Evolutionary conservation across 2,113 vertebrate species (phyloP), one percentile per base, ranked within the genome.

Genomic region (Podarcis muralis): DNA sequence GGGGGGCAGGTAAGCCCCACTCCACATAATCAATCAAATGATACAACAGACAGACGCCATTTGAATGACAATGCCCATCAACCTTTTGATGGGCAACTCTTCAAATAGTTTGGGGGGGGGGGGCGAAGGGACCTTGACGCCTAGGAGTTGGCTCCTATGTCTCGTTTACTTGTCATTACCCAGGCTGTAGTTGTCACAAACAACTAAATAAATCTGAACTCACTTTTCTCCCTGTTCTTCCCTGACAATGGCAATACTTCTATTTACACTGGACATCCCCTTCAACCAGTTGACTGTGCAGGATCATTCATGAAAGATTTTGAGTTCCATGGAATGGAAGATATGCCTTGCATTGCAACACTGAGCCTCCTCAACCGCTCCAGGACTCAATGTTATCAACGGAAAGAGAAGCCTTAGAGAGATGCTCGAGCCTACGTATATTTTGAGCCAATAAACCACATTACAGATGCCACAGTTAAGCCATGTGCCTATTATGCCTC

Each of bases 251-350:
- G 88, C 78, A 76, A 40, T 16, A 7, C 7, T 23, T 35, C 71
- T 5, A 40, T 76, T 37, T 11, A 76, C 48, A 57, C 78, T 57
- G 78, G 4, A 22, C 48, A 16, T 30, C 13, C 13, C 48, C 2
- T 48, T 27, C 25, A 23, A 27, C 82, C 68, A 68, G 74, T 40
- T 76, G 74, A 40, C 35, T 40, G 35, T 23, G 22, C 20, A 37
- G n/a, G 37, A 94, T 91, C 93, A 93, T 93, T 92, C 89, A 94
- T 90, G 92, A 87, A 89, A 90, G 89, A 93, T 94, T 94, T 3
- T 84, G 84, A 94, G 79, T 93, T 88, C 92, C 81, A 85, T 77
- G 43, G 91, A 90, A 86, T 93, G 71, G 90, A 85, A 93, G 94
- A 93, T 81, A 87, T 93, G 86, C 81, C 93, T 94, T 53, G 48